Conservation (phyloP, 2,888 invertebrate genomes). For the Campoplex nolae region DNA sequence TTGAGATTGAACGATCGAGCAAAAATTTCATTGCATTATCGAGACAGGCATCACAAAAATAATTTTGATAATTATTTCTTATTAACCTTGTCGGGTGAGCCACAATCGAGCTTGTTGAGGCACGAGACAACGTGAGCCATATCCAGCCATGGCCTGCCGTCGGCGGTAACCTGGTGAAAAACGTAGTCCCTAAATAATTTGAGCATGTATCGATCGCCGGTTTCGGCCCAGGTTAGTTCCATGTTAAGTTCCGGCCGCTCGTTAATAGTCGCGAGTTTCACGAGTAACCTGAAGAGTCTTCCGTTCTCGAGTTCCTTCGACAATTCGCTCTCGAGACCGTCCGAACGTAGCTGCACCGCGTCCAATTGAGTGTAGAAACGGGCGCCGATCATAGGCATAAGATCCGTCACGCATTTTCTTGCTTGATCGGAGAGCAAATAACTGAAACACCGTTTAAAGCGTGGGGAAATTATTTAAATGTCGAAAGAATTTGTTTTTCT, state of each 20-base stretch:
- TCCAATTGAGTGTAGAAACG: slow-evolving; percentile 98
- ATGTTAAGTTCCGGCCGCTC: slow-evolving; percentile 98
- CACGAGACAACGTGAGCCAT: slow-evolving; percentile 97
- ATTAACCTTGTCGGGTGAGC: slow-evolving; percentile 91
- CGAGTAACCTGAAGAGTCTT: slow-evolving; percentile 94
- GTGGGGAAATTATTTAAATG: slow-evolving; percentile 10
- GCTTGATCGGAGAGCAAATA: slow-evolving; percentile 90
- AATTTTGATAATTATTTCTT: background rate
- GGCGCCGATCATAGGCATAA: slow-evolving; percentile 99
- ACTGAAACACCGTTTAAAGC: slow-evolving; percentile 84
- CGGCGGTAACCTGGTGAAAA: slow-evolving; percentile 97
- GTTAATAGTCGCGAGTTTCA: slow-evolving; percentile 97
- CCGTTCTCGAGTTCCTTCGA: slow-evolving; percentile 98
- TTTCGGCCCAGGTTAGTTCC: slow-evolving; percentile 98
- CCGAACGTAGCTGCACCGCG: slow-evolving; percentile 93
- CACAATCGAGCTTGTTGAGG: slow-evolving; percentile 96
- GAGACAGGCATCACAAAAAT: background rate
- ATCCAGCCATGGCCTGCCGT: slow-evolving; percentile 98
- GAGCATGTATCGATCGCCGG: slow-evolving; percentile 98
- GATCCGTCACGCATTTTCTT: slow-evolving; percentile 94
- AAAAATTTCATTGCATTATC: background rate
- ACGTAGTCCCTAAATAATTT: slow-evolving; percentile 99
- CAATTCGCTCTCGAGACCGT: slow-evolving; percentile 95
- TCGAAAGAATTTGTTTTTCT: background rate
- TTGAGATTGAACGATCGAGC: too few relatives aligned